Conservation (phyloP, 2,113 vertebrate species). For the Urocitellus parryii region DNA sequence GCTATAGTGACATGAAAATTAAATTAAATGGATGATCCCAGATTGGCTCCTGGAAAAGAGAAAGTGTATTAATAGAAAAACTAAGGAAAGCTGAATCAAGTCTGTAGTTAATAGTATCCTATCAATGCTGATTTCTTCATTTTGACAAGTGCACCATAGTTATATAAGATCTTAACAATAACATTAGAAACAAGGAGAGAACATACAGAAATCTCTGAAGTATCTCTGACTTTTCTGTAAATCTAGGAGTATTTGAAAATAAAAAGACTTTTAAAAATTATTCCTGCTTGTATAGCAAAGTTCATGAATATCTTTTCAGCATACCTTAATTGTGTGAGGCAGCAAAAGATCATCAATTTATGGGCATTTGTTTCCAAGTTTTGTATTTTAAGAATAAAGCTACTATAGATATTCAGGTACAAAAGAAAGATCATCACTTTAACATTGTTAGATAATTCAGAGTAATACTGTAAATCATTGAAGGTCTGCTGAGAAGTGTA, state of each 20-base stretch:
- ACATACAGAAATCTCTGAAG: not conserved
- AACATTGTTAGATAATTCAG: not conserved
- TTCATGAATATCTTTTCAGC: not conserved
- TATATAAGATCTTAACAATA: not conserved
- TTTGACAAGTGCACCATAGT: not conserved
- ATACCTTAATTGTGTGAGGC: not conserved
- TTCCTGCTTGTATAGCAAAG: not conserved
- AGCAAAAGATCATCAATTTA: not conserved
- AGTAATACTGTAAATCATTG: not conserved
- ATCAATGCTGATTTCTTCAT: not conserved
- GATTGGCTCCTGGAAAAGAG: not conserved
- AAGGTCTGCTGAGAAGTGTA: not conserved
- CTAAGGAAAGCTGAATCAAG: not conserved
- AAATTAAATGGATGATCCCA: not conserved
- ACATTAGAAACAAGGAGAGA: not conserved
- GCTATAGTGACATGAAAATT: not conserved
- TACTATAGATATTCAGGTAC: no score
- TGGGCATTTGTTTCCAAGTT: no score
- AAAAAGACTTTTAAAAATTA: not conserved
- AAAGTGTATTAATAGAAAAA: not conserved
- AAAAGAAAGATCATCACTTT: not conserved
- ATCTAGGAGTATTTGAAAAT: not conserved
- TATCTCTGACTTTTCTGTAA: not conserved
- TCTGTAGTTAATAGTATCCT: not conserved
- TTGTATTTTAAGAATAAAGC: no score